These are phyloP conservation scores for Ispidina picta DNA, from an alignment of 2,797 vertebrate genomes.

Conservation along the genomic window DNA sequence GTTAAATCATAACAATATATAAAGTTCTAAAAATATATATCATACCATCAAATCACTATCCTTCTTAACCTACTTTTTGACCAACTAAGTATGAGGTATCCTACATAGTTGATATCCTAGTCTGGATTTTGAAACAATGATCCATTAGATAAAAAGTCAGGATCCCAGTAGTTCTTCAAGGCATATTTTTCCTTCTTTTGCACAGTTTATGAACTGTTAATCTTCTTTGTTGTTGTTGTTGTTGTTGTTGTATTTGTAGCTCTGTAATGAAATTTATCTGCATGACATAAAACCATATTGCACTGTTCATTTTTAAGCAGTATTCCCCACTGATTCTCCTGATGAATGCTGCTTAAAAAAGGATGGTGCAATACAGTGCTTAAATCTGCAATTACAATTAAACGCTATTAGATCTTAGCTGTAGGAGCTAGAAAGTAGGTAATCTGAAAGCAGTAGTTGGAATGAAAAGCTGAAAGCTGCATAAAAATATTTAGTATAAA, in stretches of 20 bases:
- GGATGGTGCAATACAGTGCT: not conserved
- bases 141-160: not conserved
- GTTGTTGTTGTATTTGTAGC: not conserved
- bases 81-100: not conserved
- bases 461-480: not conserved
- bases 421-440: not conserved
- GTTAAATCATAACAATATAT: not conserved
- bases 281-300: not conserved
- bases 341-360: not conserved
- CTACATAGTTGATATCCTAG: not conserved
- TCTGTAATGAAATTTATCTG: conserved; percentile 6
- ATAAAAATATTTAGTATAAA: not conserved
- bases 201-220: not conserved
- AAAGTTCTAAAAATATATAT: not conserved
- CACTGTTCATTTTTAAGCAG: not conserved
- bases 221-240: not conserved
- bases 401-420: not conserved
- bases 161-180: not conserved
- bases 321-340: not conserved
- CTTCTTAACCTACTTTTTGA: not conserved
- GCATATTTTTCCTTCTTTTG: not conserved
- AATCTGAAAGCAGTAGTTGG: not conserved
- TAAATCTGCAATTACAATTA: not conserved
- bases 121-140: not conserved
- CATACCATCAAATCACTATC: not conserved